Base-by-base conservation (phyloP, 2,797 vertebrate species). In the Melanotaenia parkinsoni region DNA sequence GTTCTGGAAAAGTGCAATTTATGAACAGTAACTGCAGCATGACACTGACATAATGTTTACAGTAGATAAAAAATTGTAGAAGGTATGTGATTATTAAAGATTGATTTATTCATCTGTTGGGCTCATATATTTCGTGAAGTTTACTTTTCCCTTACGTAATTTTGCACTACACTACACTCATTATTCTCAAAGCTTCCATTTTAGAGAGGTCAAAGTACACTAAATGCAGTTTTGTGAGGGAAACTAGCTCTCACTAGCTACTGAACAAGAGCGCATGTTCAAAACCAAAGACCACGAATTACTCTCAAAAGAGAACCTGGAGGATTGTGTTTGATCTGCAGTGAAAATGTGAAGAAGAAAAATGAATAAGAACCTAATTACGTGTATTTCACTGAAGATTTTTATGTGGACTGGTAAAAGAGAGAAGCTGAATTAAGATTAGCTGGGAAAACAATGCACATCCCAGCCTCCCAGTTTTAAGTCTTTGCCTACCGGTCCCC, bases 401-500 rank as follows among this genome's bases (percentile, higher is more conserved):
- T 43, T 38, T 12, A 40, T 40, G 38, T 14, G 2, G n/a, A 16
- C 10, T 5, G 22, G 20, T 26, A 26, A 53, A 53, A 3, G 11
- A 10, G 51, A 53, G 22, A 43, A 43, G 14, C 40, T 43, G 40
- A 43, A 43, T 13, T 53, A 20, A 20, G 4, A 37, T 60, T 60
- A 67, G 18, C 20, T 40, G 2, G 33, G 14, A 13, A 70, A 38
- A 72, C 22, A 50, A 50, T n/a, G 13, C 24, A n/a, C 11, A 22
- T 4, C 4, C 30, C 40, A 73, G 50, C 45, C 10, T 64, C 63
- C 63, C 7, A 68, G 50, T 64, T 66, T 68, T 13, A 5, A 22
- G 10, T 38, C 1, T n/a, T 20, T 26, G 14, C 4, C 35, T 67
- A 2, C 28, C 11, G 10, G 16, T 65, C 53, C 58, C 0, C 0